Evolutionary conservation across 2,797 vertebrate species (phyloP), one percentile per base, ranked within the genome.

Genomic region (Neosilurus hyrtlii): DNA sequence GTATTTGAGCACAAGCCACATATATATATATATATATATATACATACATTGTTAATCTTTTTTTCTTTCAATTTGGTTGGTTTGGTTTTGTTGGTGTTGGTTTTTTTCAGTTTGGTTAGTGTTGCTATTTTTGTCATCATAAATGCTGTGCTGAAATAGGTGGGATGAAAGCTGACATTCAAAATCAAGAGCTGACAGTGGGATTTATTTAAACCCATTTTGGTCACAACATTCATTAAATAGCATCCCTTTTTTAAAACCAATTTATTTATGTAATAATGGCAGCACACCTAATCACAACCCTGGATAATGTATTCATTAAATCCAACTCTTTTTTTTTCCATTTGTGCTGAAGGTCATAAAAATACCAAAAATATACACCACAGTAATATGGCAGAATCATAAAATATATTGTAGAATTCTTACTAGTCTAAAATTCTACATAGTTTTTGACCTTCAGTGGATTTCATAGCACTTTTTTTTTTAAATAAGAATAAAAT

Each of bases 61-160:
- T n/a, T n/a, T n/a, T n/a, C n/a, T n/a, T n/a, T n/a, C 37, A 43
- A 2, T 2, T 43, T 43, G 37, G 6, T 43, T 43, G 37, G 37
- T 43, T 43, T 43, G 37, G 2, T 43, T 43, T 6, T 43, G 37
- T 43, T 43, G 37, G 37, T 43, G 37, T 43, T 43, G 2, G 2
- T 35, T 20, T 35, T 49, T 15, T 24, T 9, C 6, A 15, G 49
- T 78, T 49, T 63, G 59, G 8, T 24, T 26, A 0, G 59, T 51
- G 75, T 51, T 63, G 61, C 22, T 63, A 51, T 78, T 65, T 61
- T 62, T 49, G 20, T 63, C 22, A 4, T 78, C n/a, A 78, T 65
- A 78, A 78, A 65, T 62, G 52, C 8, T 30, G 9, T 52, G 43
- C 63, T 79, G 59, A 78, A 63, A 22, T 51, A 63, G 20, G 11